Evolutionary conservation across 1,140 invertebrate species (phyloP), one percentile per base, ranked within the genome.

Genomic region (Dolichoris vasculosae): DNA sequence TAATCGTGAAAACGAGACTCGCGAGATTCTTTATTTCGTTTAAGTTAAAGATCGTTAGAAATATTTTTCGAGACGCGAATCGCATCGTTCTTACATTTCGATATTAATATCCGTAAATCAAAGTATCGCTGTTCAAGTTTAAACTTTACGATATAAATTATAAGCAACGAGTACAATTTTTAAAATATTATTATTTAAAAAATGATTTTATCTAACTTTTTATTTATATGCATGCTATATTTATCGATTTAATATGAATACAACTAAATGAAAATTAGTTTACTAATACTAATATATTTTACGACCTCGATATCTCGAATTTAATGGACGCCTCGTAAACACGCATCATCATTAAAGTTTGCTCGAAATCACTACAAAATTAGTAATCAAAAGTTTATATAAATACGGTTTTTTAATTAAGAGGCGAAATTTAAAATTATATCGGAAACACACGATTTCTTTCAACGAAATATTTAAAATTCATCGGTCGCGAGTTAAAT

Each of bases 291-390:
- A 46, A 17, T 46, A 0, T 75, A 75, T 46, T 75, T 75, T 75
- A n/a, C 6, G 40, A 30, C 11, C 38, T 23, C 43, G 15, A 23
- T 64, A 80, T 80, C 46, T 64, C 15, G 40, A 80, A 46, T 75
- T 75, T 75, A 75, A 75, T 75, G 40, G 26, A 46, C 35, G 11
- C 23, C 71, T 43, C 71, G 20, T 75, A 75, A 75, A 75, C 71
- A 48, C 40, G 38, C 40, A 48, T 75, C 40, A 13, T 30, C 43
- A 46, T 75, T 46, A 46, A 46, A 75, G 20, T 69, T 69, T 40
- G 15, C 15, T 38, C 35, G 17, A 38, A 43, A n/a, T 73, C 3
- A 32, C 40, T n/a, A 73, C 0, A 43, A 43, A 73, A 43, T 43
- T 73, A 13, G 6, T 73, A 43, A 43, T 40, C 38, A 17, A 71